These are phyloP conservation scores for Falco novaeseelandiae DNA, from an alignment of 2,797 vertebrate genomes.

Conservation along the genomic window DNA sequence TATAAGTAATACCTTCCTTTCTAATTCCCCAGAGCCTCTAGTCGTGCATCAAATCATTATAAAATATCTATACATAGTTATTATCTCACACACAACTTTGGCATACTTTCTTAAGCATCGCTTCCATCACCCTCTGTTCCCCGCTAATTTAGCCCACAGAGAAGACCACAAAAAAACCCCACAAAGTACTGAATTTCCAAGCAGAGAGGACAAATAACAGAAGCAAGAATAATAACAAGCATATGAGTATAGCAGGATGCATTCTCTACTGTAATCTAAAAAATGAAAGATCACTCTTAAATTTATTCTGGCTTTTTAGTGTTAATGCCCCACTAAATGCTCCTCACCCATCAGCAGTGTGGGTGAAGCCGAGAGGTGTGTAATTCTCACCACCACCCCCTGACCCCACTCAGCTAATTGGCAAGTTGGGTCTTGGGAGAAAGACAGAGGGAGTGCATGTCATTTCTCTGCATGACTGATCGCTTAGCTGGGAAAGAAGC, in stretches of 20 bases:
- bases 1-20: background rate
- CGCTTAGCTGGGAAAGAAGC: conserved; percentile 56
- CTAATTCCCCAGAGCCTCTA: background rate
- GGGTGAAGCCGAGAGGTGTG: background rate
- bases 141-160: background rate
- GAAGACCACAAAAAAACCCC: background rate
- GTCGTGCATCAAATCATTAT: background rate
- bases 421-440: conserved; percentile 47
- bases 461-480: conserved; percentile 61
- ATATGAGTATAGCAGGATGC: background rate
- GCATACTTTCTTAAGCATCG: background rate
- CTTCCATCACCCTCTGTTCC: background rate
- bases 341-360: background rate
- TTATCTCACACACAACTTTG: background rate
- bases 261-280: background rate
- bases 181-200: background rate
- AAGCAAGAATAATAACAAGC: background rate
- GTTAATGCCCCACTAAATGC: fast-evolving
- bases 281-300: background rate
- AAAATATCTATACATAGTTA: background rate
- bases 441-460: background rate
- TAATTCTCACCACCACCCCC: background rate
- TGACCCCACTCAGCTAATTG: conserved; percentile 6
- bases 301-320: background rate
- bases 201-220: background rate